Conservation (phyloP, 2,797 vertebrate species). For the Pristis pectinata region DNA sequence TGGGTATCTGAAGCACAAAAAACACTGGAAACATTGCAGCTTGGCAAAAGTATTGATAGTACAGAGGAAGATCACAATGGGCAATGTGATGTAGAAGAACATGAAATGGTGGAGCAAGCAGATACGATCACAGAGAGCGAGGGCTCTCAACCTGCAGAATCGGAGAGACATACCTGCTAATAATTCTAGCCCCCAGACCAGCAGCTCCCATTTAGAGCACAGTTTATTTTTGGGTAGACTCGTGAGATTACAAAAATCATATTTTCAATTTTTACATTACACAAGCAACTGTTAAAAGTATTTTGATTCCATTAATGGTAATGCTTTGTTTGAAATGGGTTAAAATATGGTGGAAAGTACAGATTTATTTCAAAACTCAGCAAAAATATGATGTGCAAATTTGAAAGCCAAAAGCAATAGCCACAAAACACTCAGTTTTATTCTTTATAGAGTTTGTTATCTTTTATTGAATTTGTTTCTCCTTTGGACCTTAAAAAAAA, state of each 20-base stretch:
- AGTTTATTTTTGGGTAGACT: constrained; percentile 25
- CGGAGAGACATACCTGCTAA: constrained; percentile 52
- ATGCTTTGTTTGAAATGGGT: not conserved
- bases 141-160: constrained; percentile 54
- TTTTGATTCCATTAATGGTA: not conserved
- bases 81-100: constrained; percentile 76
- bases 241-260: constrained; percentile 18
- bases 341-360: not conserved
- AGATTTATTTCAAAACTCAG: not conserved
- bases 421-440: not conserved
- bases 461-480: not conserved
- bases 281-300: not conserved
- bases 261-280: constrained; percentile 3
- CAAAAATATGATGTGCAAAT: not conserved
- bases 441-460: no score
- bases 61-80: constrained; percentile 76
- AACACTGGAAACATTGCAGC: constrained; percentile 91
- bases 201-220: constrained; percentile 41
- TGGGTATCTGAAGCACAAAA: constrained; percentile 87
- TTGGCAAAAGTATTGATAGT: constrained; percentile 78
- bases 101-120: constrained; percentile 62
- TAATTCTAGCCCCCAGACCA: constrained; percentile 55
- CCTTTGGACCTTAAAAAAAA: no score
- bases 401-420: not conserved
- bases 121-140: constrained; percentile 57